Evolutionary conservation across 2,113 vertebrate genomes (phyloP).

Genomic region (Ophthalmotilapia sp.): DNA sequence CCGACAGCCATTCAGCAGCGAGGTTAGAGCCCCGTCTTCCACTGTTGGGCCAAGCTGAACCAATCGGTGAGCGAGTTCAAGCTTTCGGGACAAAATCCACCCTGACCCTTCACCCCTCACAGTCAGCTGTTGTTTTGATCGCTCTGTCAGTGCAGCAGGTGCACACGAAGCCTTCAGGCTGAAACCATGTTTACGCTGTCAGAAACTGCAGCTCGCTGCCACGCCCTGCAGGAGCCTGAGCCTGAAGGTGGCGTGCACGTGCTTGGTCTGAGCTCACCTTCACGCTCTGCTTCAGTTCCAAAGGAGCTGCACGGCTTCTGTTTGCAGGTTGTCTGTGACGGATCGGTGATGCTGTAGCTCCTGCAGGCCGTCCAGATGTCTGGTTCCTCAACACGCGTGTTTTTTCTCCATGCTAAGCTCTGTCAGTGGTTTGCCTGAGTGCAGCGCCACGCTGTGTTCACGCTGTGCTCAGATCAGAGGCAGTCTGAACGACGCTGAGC

Average conservation of each 20-base stretch:
- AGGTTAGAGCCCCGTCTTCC: not conserved
- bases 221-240: not conserved
- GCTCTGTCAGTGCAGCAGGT: not conserved
- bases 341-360: not conserved
- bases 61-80: not conserved
- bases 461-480: not conserved
- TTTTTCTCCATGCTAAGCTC: not conserved
- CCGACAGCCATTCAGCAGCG: not conserved
- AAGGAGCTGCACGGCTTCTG: not conserved
- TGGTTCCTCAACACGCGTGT: not conserved
- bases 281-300: not conserved
- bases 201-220: not conserved
- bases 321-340: not conserved
- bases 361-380: not conserved
- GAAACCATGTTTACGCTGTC: fast-evolving
- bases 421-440: not conserved
- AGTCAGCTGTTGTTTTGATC: not conserved
- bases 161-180: not conserved
- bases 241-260: not conserved
- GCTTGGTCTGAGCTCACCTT: not conserved
- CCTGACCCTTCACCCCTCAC: not conserved
- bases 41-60: not conserved
- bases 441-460: not conserved
- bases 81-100: not conserved
- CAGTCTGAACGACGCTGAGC: not conserved